Base-by-base conservation (phyloP, 2,888 invertebrate species). In the Herminia tarsipennalis region DNA sequence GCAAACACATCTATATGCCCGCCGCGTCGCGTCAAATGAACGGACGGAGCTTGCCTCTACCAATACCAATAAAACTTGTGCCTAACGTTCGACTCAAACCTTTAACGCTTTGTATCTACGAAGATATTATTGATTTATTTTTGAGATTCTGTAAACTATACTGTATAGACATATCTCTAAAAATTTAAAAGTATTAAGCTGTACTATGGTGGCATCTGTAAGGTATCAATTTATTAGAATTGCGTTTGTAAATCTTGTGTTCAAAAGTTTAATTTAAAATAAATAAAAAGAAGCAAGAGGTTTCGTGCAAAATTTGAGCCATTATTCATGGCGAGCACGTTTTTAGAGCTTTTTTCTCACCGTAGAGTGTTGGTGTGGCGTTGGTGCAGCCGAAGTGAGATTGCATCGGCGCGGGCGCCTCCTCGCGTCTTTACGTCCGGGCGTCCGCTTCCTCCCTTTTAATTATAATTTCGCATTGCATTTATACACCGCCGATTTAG, bases 11-110 rank as follows among this genome's bases (percentile, higher is more conserved):
- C 82, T 82, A 70, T 90, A 89, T 90, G 86, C 90, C 81, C 84
- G 84, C 81, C 89, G 88, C 89, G 87, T 88, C 78, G 78, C 73
- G 54, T 79, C 79, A 87, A 89, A 89, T 88, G 86, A 88, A 88
- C 90, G 89, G 90, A 90, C 90, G 90, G 71, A 74, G 81, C 76
- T 73, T 74, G 81, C 80, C 73, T 74, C 71, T 70, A 67, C 81
- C 87, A 87, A 86, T 88, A 83, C 83, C 81, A 83, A 88, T 87
- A 86, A 80, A 84, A 83, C 77, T 72, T 76, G 70, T 68, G 69
- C 75, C 67, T 68, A 67, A 53, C 78, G 75, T 78, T 78, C n/a
- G 69, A 72, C 66, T 71, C 76, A 74, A 76, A 70, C 73, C 77
- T 73, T 71, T 64, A 68, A 59, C 47, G 63, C n/a, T 66, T 56